Conservation (phyloP, 2,797 vertebrate species). For the Melanogrammus aeglefinus region DNA sequence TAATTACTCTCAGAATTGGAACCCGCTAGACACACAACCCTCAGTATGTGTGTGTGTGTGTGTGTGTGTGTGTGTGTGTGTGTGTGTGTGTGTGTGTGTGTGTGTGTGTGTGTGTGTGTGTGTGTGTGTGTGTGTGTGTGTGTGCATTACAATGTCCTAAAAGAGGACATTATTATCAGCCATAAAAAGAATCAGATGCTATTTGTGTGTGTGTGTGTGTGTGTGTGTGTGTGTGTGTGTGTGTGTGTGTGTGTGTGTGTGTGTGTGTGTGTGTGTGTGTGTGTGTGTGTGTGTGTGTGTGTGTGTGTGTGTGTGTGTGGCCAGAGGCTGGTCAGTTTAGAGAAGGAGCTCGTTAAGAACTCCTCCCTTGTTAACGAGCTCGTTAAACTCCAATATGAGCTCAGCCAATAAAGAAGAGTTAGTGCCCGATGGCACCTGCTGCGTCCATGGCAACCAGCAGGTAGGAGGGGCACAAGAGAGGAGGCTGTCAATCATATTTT, state of each 20-base stretch:
- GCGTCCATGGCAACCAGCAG: conserved; percentile 17
- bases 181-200: not conserved
- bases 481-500: not conserved
- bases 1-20: not conserved
- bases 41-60: not conserved
- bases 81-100: not conserved
- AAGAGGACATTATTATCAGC: no score
- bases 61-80: no score
- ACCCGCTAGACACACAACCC: not conserved
- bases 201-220: not conserved
- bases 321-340: conserved; percentile 57
- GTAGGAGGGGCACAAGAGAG: not conserved
- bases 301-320: conserved; percentile 16
- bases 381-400: conserved; percentile 39
- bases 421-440: conserved; percentile 20
- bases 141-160: not conserved
- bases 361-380: conserved; percentile 56
- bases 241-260: no score
- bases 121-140: not conserved
- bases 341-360: conserved; percentile 47
- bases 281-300: conserved; percentile 4
- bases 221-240: no score
- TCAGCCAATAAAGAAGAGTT: conserved; percentile 45
- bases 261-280: not conserved
- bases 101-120: not conserved